These are phyloP conservation scores for Siniperca obscura DNA, from an alignment of 2,797 vertebrate genomes.

Conservation along the genomic window DNA sequence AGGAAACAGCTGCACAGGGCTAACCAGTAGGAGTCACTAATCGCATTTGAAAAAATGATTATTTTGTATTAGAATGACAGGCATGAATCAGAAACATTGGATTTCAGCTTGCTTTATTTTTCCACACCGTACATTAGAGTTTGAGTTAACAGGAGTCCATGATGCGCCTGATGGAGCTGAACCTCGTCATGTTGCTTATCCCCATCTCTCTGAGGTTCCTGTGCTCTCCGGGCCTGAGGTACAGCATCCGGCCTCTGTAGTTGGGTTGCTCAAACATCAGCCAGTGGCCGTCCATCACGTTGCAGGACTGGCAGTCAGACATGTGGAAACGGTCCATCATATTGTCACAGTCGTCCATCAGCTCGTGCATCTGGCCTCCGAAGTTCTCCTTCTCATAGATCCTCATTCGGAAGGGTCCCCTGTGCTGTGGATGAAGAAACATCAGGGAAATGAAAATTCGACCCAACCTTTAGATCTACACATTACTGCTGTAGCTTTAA, in stretches of 20 bases:
- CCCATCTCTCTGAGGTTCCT: conserved; percentile 69
- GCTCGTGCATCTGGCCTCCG: conserved; percentile 76
- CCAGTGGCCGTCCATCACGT: conserved; percentile 80
- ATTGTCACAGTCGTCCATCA: conserved; percentile 76
- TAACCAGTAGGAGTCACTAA: neutral
- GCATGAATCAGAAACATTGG: neutral
- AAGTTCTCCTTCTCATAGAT: conserved; percentile 79
- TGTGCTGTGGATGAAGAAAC: conserved; percentile 49
- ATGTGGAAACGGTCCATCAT: conserved; percentile 69
- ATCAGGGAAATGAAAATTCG: neutral
- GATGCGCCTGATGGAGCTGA: conserved; percentile 76
- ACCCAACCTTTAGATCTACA: neutral
- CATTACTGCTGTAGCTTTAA: neutral
- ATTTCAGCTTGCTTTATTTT: conserved; percentile 64
- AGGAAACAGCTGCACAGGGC: neutral
- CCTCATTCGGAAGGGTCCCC: conserved; percentile 76
- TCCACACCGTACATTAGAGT: conserved; percentile 9
- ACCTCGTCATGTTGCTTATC: conserved; percentile 51
- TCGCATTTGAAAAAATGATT: neutral
- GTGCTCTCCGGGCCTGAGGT: conserved; percentile 78
- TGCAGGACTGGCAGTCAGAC: conserved; percentile 78
- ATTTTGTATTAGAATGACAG: conserved; percentile 3
- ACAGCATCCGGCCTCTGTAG: conserved; percentile 75
- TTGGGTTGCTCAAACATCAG: conserved; percentile 77
- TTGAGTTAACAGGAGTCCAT: conserved; percentile 65